These are phyloP conservation scores for Campoletis raptor DNA, from an alignment of 2,888 invertebrate species.

Conservation along the genomic window DNA sequence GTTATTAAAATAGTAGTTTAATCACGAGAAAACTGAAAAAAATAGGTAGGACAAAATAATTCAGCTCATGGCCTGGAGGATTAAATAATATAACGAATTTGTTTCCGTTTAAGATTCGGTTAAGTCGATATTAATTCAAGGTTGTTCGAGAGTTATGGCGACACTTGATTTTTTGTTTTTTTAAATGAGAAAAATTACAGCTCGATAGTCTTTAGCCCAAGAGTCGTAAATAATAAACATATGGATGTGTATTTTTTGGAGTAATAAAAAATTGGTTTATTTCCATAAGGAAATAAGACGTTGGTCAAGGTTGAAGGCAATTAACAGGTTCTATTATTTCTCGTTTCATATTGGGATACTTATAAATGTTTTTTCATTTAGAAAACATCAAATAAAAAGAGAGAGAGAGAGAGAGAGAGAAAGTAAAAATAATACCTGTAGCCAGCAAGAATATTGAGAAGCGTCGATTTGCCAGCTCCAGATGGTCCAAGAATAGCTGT, in stretches of 20 bases:
- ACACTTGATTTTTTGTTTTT: neutral
- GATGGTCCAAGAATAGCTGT: conserved; percentile 97
- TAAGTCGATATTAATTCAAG: neutral
- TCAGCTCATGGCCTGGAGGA: no score
- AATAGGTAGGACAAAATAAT: no score
- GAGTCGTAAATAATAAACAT: neutral
- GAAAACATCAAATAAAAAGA: neutral
- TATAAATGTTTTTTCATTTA: neutral
- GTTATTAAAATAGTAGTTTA: no score
- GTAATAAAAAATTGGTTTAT: neutral
- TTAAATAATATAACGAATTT: neutral
- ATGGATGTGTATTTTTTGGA: neutral
- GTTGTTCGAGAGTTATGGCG: neutral
- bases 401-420: neutral
- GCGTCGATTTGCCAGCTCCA: conserved; percentile 96
- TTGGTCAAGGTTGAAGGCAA: neutral
- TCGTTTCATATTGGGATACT: neutral
- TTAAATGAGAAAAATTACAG: neutral
- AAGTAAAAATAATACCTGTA: conserved; percentile 90
- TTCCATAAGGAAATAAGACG: neutral
- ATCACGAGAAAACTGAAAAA: no score
- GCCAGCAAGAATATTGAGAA: conserved; percentile 95
- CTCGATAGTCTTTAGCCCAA: neutral
- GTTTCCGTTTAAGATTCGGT: neutral
- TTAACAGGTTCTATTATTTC: neutral